Evolutionary conservation across 2,113 vertebrate genomes (phyloP).

Genomic region (Reinhardtius hippoglossoides): DNA sequence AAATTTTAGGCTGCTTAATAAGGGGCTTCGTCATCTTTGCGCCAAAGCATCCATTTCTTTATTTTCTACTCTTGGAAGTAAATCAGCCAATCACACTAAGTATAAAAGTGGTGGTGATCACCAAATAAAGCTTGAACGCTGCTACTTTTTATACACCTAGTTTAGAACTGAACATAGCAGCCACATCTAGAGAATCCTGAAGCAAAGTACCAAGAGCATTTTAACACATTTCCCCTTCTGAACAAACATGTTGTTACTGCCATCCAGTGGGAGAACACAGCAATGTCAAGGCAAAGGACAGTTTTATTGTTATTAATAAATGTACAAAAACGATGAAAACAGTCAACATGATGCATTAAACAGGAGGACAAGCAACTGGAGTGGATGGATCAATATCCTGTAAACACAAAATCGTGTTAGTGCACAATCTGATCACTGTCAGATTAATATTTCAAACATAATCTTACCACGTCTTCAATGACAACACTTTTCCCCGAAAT

Average conservation of each 20-base stretch:
- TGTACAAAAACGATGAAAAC: constrained; percentile 13
- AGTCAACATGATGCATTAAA: constrained; percentile 42
- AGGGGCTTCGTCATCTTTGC: too few relatives aligned
- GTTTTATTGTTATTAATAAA: constrained; percentile 64
- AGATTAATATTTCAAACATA: neutral
- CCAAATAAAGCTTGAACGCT: neutral
- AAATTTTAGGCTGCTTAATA: too few relatives aligned
- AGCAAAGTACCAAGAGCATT: too few relatives aligned
- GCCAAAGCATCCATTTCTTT: too few relatives aligned
- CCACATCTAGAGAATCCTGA: too few relatives aligned
- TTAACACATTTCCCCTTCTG: neutral
- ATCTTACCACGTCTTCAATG: constrained; percentile 71
- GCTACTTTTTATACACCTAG: too few relatives aligned
- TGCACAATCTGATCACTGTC: too few relatives aligned
- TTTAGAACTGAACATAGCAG: too few relatives aligned
- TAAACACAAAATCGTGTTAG: neutral
- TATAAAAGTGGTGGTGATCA: neutral
- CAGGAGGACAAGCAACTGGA: constrained; percentile 18
- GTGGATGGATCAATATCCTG: constrained; percentile 25
- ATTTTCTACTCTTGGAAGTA: neutral
- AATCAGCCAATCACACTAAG: neutral
- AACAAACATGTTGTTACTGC: constrained; percentile 18
- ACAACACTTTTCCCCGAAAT: constrained; percentile 58
- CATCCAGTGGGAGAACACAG: constrained; percentile 59
- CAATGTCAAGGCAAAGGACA: constrained; percentile 16